Conservation (phyloP, 64 coral and sea anemone genomes). For the Acropora yongei region DNA sequence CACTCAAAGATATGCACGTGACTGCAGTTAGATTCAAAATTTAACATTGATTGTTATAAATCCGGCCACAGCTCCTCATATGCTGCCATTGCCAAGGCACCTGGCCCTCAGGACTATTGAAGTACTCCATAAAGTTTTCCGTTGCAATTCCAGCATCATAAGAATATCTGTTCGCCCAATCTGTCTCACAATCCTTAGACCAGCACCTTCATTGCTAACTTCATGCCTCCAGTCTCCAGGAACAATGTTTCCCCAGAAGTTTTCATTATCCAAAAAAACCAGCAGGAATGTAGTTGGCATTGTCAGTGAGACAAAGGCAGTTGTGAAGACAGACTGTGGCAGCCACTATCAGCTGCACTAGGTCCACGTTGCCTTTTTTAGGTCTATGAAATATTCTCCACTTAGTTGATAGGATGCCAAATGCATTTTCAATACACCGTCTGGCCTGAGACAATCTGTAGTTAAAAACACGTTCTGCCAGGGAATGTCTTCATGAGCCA, state of each 20-base stretch:
- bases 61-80: constrained; percentile 56
- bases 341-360: constrained; percentile 39
- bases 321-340: constrained; percentile 63
- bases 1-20: too few relatives aligned
- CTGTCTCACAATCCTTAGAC: background rate
- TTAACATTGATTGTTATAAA: too few relatives aligned
- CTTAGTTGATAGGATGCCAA: constrained; percentile 42
- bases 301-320: constrained; percentile 38
- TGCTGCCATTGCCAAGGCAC: constrained; percentile 62
- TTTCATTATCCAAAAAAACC: constrained; percentile 62
- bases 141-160: background rate
- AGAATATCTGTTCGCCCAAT: background rate
- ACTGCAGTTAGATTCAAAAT: too few relatives aligned
- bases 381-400: constrained; percentile 41
- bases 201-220: background rate
- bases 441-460: constrained; percentile 56
- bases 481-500: constrained; percentile 48
- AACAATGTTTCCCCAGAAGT: constrained; percentile 27
- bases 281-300: constrained; percentile 26
- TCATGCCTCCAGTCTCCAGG: constrained; percentile 54
- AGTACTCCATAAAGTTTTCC: background rate
- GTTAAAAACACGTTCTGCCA: constrained; percentile 26
- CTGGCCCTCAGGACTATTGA: constrained; percentile 57
- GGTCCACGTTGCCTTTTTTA: background rate
- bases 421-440: constrained; percentile 53